Conservation (phyloP, 1,140 invertebrate species). For the Alviniconcha marisindica region DNA sequence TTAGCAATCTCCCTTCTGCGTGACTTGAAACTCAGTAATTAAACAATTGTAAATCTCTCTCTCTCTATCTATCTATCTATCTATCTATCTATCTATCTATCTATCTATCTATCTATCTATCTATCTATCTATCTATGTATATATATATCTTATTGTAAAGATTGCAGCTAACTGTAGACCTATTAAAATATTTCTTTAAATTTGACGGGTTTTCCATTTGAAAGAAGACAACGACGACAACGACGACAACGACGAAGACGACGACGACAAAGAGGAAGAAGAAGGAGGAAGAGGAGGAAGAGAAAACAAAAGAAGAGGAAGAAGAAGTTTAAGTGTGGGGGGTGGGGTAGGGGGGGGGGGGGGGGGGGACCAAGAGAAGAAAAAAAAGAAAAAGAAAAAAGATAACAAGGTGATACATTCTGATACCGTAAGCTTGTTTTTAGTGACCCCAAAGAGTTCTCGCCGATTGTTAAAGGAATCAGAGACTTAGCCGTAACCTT, state of each 20-base stretch:
- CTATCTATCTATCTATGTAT: constrained; percentile 10
- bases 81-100: neutral
- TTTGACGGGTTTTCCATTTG: no score
- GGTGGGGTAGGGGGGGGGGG: neutral
- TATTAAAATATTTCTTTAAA: no score
- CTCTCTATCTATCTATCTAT: neutral
- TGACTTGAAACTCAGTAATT: no score
- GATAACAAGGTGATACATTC: neutral
- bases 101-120: neutral
- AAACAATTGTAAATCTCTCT: constrained; percentile 15
- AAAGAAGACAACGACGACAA: no score
- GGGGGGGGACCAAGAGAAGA: neutral
- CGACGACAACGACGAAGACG: no score
- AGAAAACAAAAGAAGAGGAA: neutral
- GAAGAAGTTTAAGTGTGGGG: neutral
- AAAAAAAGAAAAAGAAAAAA: constrained; percentile 18
- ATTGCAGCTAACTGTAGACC: no score
- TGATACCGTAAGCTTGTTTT: no score
- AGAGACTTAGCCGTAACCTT: no score
- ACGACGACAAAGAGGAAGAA: neutral
- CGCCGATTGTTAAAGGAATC: no score
- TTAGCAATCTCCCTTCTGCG: no score
- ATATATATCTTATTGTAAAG: no score
- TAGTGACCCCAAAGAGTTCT: no score
- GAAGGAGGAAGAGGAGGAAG: neutral